phyloP scores from a whole-genome alignment of 1,140 invertebrate species.

The Ips typographus region DNA sequence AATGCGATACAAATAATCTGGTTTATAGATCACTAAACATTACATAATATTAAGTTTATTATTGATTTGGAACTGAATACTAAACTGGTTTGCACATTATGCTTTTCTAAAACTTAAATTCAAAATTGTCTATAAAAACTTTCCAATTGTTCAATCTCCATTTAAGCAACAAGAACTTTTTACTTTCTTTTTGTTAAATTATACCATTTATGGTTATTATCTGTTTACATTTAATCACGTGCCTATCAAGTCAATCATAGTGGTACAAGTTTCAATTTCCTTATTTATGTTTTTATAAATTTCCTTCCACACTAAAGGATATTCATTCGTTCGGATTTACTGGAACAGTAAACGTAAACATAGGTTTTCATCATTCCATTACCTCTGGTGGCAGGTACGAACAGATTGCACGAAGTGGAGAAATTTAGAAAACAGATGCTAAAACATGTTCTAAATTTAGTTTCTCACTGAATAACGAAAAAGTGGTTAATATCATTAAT shows the following conservation, averaged over 20 bases:
- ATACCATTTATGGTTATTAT: background rate
- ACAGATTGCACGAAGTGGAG: constrained; percentile 11
- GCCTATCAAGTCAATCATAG: background rate
- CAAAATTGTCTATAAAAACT: too few relatives aligned
- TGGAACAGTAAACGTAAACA: constrained; percentile 28
- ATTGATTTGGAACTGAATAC: too few relatives aligned
- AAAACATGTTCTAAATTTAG: background rate
- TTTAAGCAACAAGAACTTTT: too few relatives aligned
- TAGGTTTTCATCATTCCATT: constrained; percentile 31
- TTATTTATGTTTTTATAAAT: background rate
- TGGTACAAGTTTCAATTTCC: background rate
- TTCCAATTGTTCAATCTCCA: too few relatives aligned
- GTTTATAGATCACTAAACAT: too few relatives aligned
- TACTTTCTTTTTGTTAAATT: background rate
- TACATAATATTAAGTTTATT: too few relatives aligned
- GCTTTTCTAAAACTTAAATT: too few relatives aligned
- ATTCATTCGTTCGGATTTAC: constrained; percentile 16
- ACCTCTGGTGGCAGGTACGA: background rate
- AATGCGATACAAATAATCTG: too few relatives aligned
- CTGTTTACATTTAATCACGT: background rate
- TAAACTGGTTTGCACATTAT: too few relatives aligned
- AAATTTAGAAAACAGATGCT: background rate
- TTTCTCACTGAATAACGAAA: background rate
- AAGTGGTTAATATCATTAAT: background rate
- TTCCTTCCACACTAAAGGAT: background rate